phyloP scores from a whole-genome alignment of 1,140 invertebrate species.

The Brachionus calyciflorus region DNA sequence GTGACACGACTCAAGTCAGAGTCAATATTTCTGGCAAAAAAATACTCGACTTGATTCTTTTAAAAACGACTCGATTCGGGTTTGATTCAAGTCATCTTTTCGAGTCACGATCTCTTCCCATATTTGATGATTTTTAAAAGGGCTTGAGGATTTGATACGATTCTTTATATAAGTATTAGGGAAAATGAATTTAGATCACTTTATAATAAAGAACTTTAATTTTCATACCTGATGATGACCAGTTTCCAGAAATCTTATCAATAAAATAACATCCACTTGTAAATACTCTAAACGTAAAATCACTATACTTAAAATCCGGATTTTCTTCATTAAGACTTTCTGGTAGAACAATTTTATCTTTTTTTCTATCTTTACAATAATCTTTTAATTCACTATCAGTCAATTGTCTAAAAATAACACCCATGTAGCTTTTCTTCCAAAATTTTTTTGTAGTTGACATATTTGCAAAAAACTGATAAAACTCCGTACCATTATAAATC shows the following conservation, averaged over 20 bases:
- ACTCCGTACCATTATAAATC: neutral
- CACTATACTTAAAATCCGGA: neutral
- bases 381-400: neutral
- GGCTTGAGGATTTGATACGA: too few species aligned
- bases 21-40: too few species aligned
- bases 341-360: neutral
- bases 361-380: neutral
- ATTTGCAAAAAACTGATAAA: conserved; percentile 23
- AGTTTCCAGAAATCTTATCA: neutral
- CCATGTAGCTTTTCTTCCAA: neutral
- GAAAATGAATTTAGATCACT: too few species aligned
- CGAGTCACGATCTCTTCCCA: too few species aligned
- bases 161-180: too few species aligned
- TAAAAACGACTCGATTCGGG: too few species aligned
- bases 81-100: too few species aligned
- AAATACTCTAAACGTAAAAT: conserved; percentile 4
- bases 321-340: neutral
- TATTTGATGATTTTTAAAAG: too few species aligned
- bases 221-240: conserved; percentile 5
- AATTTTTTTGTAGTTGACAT: neutral
- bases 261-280: conserved; percentile 30
- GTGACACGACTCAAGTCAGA: too few species aligned
- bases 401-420: neutral
- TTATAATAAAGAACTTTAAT: too few species aligned
- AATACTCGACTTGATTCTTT: too few species aligned